Conservation (phyloP, 2,797 vertebrate species). For the Babyrousa celebensis region DNA sequence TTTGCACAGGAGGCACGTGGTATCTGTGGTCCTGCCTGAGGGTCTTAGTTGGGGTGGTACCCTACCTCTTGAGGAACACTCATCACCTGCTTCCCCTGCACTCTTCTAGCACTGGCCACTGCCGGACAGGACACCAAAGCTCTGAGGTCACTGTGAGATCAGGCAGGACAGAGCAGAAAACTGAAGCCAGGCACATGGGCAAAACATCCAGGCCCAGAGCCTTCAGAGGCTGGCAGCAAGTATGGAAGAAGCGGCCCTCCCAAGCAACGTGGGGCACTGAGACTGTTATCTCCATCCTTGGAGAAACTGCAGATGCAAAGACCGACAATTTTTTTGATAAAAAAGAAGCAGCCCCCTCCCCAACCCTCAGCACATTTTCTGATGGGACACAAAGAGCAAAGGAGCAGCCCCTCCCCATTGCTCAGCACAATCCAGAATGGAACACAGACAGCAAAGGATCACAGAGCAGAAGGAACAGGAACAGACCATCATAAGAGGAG, state of each 20-base stretch:
- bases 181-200: neutral
- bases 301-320: neutral
- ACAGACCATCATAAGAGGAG: constrained; percentile 44
- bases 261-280: neutral
- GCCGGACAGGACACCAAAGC: neutral
- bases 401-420: neutral
- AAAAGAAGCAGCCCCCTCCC: neutral
- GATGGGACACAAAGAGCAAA: too few species aligned
- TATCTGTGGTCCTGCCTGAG: neutral
- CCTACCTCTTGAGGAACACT: neutral
- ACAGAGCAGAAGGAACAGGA: neutral
- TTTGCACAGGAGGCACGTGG: neutral
- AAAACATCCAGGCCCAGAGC: neutral
- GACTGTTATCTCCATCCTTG: neutral
- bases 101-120: neutral
- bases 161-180: neutral
- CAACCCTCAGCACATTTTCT: too few species aligned
- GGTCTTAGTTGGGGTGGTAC: neutral
- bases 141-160: neutral
- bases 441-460: neutral
- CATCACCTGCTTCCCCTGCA: neutral
- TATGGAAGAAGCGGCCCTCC: neutral
- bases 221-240: neutral
- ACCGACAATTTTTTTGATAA: neutral
- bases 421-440: neutral